These are phyloP conservation scores for Aplodontia rufa DNA, from an alignment of 2,113 vertebrate species.

Conservation along the genomic window DNA sequence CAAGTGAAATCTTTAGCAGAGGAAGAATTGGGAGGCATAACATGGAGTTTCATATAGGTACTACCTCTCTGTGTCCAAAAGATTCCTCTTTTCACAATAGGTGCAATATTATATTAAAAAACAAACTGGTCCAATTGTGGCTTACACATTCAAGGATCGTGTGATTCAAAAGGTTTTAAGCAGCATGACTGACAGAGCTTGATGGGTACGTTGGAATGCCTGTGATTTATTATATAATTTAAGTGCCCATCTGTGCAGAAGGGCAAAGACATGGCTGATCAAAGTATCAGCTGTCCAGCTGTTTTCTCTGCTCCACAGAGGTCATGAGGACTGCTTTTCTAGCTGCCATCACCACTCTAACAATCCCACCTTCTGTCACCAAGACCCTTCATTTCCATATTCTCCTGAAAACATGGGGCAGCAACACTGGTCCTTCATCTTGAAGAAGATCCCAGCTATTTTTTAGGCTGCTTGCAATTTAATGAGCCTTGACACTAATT, in stretches of 20 bases:
- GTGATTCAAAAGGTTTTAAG: constrained; percentile 44
- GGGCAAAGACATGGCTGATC: constrained; percentile 63
- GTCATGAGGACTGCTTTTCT: constrained; percentile 48
- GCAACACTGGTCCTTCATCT: background rate
- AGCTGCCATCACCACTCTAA: constrained; percentile 11
- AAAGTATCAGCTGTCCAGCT: constrained; percentile 66
- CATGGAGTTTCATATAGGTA: background rate
- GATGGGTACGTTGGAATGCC: constrained; percentile 57
- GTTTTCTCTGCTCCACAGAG: constrained; percentile 59
- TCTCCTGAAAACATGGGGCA: constrained; percentile 36
- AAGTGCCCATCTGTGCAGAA: constrained; percentile 62
- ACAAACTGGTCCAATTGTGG: background rate
- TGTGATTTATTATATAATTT: constrained; percentile 73
- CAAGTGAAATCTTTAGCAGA: background rate
- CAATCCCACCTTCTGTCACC: constrained; percentile 22
- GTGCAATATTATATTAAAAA: background rate
- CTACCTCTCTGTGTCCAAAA: background rate
- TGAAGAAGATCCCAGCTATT: constrained; percentile 40
- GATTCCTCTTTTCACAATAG: background rate
- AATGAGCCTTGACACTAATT: constrained; percentile 42
- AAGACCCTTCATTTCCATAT: constrained; percentile 38
- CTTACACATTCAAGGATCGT: constrained; percentile 2
- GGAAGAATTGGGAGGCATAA: background rate
- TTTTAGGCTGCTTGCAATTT: constrained; percentile 12
- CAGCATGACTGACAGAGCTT: constrained; percentile 27